Evolutionary conservation across 2,113 vertebrate species (phyloP).

Genomic region (Ictalurus furcatus): DNA sequence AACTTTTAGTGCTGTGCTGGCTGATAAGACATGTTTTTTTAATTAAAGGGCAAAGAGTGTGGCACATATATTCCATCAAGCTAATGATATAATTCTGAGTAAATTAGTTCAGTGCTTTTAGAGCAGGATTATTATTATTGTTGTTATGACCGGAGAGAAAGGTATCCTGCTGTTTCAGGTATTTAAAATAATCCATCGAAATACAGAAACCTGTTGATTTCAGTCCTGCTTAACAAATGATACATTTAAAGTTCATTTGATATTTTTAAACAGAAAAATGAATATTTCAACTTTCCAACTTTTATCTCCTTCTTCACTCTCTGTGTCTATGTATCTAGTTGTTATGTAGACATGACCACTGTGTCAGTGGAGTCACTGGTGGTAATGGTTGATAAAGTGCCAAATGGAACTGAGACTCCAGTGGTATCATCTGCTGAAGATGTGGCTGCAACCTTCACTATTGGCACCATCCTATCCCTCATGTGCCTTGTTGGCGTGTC

Average conservation of each 20-base stretch:
- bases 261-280: not conserved
- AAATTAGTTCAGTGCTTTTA: not conserved
- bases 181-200: not conserved
- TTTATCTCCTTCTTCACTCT: not conserved
- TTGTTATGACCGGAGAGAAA: not conserved
- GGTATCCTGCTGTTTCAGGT: not conserved
- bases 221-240: not conserved
- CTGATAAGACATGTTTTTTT: constrained; percentile 15
- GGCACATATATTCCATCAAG: not conserved
- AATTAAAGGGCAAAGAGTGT: not conserved
- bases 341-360: constrained; percentile 67
- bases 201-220: not conserved
- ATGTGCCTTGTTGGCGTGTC: constrained; percentile 86
- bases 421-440: constrained; percentile 71
- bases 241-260: not conserved
- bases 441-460: constrained; percentile 78
- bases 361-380: constrained; percentile 66
- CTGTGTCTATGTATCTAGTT: constrained; percentile 8
- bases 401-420: constrained; percentile 61
- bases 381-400: constrained; percentile 63
- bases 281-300: not conserved
- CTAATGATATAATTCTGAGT: not conserved
- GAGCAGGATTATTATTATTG: not conserved
- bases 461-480: constrained; percentile 83
- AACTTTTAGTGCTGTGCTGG: not conserved